Evolutionary conservation across 1,140 invertebrate genomes (phyloP).

Genomic region (Contarinia nasturtii): DNA sequence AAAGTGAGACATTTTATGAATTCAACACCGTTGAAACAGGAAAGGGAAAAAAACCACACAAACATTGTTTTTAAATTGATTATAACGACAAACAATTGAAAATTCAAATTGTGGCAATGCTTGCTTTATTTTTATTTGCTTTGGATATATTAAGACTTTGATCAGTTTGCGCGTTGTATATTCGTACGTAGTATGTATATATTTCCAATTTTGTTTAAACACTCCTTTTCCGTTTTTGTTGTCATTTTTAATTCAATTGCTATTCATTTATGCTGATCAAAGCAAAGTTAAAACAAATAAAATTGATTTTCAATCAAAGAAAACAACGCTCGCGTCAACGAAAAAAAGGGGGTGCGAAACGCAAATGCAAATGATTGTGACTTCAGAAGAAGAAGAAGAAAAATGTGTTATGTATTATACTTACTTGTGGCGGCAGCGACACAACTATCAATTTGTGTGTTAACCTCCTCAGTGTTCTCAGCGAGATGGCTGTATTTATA

Average conservation of each 20-base stretch:
- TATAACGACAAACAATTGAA: too few relatives aligned
- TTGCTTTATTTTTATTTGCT: too few relatives aligned
- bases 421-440: slow-evolving; percentile 42
- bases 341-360: neutral
- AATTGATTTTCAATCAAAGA: slow-evolving; percentile 1
- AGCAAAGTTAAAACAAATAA: slow-evolving; percentile 1
- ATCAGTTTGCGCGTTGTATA: too few relatives aligned
- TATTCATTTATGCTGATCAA: neutral
- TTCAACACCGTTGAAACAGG: too few relatives aligned
- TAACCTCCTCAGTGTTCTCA: slow-evolving; percentile 38
- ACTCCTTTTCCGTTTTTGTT: neutral
- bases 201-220: too few relatives aligned
- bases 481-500: slow-evolving; percentile 33
- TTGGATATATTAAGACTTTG: too few relatives aligned
- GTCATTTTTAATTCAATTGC: neutral
- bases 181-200: too few relatives aligned
- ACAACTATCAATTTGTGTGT: slow-evolving; percentile 43
- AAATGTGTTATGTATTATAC: slow-evolving; percentile 16
- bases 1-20: neutral
- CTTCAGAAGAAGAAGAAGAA: too few relatives aligned
- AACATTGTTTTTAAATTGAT: too few relatives aligned
- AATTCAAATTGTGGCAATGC: too few relatives aligned
- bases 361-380: neutral
- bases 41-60: too few relatives aligned
- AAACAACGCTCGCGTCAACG: slow-evolving; percentile 3